Evolutionary conservation across 2,797 vertebrate genomes (phyloP), one percentile per base, ranked within the genome.

Genomic region (Sciurus carolinensis): DNA sequence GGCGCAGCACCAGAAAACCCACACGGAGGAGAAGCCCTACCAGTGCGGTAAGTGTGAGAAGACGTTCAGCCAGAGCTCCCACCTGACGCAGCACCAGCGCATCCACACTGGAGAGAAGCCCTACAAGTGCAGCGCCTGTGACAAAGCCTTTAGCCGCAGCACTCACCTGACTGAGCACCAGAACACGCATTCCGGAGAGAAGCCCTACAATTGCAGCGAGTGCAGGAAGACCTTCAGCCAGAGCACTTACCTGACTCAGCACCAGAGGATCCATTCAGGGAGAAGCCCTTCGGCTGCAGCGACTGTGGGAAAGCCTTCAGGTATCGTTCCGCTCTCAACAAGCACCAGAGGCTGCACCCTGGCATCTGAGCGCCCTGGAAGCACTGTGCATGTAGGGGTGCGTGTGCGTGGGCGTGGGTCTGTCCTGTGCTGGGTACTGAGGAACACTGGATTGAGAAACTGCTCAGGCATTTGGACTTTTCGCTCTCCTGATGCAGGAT

Each of bases 1-100:
- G 52, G 95, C 97, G 12, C 98, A 98, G 39, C 98, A 98, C 94
- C 97, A 97, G 7, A 98, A 96, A 91, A 97, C 96, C 12, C 98
- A 98, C 87, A 92, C 97, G 10, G 96, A 97, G 33, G 96, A 97
- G 94, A 97, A 96, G 8, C 92, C 95, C 26, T 98, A 94, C 52
- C 95, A 92, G 64, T 98, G 98, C 90, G 90, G 72, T 57, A 93
- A 79, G 30, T 98, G 97, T 50, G 96, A 97, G 36, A 98, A 97
- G 75, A 62, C 95, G 0, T 98, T 98, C 71, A 97, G 97, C 59
- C 98, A 98, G 91, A 98, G 93, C 42, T 95, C 97, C 36, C 96
- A 97, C 66, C 97, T 98, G 33, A 90, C 96, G 14, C 95, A 98
- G 79, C 98, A 98, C 47, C 97, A 96, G 36, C 94, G 88, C 36